Conservation (phyloP, 2,113 vertebrate species). For the Butorides virescens region DNA sequence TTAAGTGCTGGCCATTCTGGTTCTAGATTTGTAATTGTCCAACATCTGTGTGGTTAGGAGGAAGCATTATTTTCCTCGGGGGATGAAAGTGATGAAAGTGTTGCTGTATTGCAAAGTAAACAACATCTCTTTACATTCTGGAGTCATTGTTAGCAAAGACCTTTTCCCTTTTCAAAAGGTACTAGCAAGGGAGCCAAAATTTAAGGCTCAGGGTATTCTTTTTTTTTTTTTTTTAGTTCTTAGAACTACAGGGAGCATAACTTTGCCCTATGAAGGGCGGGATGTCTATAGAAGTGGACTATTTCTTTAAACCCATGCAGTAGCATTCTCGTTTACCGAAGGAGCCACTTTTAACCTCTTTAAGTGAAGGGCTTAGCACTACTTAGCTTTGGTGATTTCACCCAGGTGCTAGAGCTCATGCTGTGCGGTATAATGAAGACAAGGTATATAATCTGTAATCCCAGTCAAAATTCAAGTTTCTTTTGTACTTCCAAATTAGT, state of each 20-base stretch:
- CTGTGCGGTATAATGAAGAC: not conserved
- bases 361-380: not conserved
- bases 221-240: not conserved
- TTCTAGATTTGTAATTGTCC: slow-evolving; percentile 10
- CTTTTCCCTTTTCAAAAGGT: not conserved
- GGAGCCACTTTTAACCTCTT: slow-evolving; percentile 29
- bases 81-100: slow-evolving; percentile 16
- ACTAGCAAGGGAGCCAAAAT: not conserved
- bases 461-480: not conserved
- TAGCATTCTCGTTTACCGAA: not conserved
- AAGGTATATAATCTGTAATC: not conserved
- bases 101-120: not conserved
- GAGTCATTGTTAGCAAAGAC: not conserved
- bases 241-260: not conserved
- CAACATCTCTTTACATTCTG: not conserved
- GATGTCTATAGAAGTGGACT: not conserved
- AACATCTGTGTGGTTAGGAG: not conserved
- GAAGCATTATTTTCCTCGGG: not conserved
- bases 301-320: not conserved
- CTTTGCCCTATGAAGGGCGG: not conserved
- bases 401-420: slow-evolving; percentile 20
- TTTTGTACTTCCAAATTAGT: not conserved
- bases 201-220: not conserved
- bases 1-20: slow-evolving; percentile 4
- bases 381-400: slow-evolving; percentile 13